phyloP scores from a whole-genome alignment of 2,797 vertebrate species.

The Argyrosomus regius region DNA sequence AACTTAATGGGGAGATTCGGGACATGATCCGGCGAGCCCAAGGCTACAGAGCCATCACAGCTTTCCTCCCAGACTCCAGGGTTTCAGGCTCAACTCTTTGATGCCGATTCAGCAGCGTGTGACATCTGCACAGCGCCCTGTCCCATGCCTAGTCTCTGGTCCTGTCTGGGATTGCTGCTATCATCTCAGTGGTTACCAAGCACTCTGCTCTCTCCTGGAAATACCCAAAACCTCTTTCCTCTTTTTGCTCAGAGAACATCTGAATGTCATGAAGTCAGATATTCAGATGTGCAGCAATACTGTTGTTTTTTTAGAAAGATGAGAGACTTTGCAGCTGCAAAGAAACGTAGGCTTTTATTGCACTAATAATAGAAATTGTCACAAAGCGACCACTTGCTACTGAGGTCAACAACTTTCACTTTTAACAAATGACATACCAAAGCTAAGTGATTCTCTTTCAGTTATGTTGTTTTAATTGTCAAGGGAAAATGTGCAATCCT shows the following conservation, averaged over 20 bases:
- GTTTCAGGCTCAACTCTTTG: constrained; percentile 94
- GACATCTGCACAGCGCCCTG: constrained; percentile 42
- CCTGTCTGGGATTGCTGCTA: constrained; percentile 70
- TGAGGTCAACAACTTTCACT: constrained; percentile 88
- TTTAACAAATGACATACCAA: constrained; percentile 88
- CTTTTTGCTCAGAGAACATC: constrained; percentile 38
- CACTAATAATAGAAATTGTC: constrained; percentile 85
- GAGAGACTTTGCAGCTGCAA: constrained; percentile 67
- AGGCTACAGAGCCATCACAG: constrained; percentile 91
- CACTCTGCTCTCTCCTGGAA: constrained; percentile 79
- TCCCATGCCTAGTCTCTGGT: constrained; percentile 55
- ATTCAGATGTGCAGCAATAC: constrained; percentile 85
- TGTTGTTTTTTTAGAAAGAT: constrained; percentile 78
- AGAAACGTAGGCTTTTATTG: constrained; percentile 82
- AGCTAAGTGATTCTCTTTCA: constrained; percentile 82
- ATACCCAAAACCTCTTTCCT: constrained; percentile 70
- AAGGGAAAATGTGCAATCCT: constrained; percentile 96
- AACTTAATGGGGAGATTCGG: constrained; percentile 94
- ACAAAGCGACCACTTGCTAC: constrained; percentile 83
- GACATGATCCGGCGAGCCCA: constrained; percentile 94
- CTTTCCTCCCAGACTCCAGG: constrained; percentile 94
- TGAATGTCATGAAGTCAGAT: constrained; percentile 55
- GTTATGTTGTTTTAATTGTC: constrained; percentile 82
- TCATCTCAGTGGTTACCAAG: constrained; percentile 63
- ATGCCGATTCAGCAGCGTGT: constrained; percentile 77